These are phyloP conservation scores for Rhinogobio ventralis DNA, from an alignment of 2,797 vertebrate species.

Conservation along the genomic window DNA sequence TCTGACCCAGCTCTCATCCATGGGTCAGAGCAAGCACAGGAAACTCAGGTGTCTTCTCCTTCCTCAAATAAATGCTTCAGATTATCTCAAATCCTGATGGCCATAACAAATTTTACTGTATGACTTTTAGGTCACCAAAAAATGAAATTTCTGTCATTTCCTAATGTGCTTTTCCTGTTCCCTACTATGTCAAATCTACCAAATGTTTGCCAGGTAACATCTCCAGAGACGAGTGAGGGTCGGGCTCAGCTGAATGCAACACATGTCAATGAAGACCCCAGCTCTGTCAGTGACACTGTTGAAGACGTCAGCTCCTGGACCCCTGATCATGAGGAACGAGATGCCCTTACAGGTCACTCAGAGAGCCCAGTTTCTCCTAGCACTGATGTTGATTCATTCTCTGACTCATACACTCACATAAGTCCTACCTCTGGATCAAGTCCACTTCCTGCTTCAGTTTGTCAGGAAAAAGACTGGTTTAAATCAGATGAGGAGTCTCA, in stretches of 20 bases:
- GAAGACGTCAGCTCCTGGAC: constrained; percentile 48
- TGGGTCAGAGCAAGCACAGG: constrained; percentile 8
- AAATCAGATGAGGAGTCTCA: constrained; percentile 56
- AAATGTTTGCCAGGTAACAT: constrained; percentile 63
- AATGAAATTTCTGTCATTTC: not conserved
- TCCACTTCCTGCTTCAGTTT: constrained; percentile 62
- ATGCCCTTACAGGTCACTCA: constrained; percentile 55
- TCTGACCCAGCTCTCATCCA: constrained; percentile 2
- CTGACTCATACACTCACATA: constrained; percentile 75
- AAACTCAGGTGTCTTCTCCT: constrained; percentile 54
- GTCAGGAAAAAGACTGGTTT: constrained; percentile 63
- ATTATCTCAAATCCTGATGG: not conserved
- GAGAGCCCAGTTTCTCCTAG: constrained; percentile 53
- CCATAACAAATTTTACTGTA: not conserved
- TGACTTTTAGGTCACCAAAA: not conserved
- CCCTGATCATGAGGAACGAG: constrained; percentile 53
- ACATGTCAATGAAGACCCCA: constrained; percentile 31
- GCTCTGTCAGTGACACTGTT: constrained; percentile 37
- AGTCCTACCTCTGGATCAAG: constrained; percentile 61
- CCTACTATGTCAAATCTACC: not conserved
- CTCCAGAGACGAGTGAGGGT: constrained; percentile 58
- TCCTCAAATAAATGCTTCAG: not conserved
- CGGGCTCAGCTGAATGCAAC: constrained; percentile 35
- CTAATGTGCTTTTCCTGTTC: not conserved
- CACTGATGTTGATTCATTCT: constrained; percentile 71